Percentiles rank a stretch among this genome's conserved stretches.
Evolutionary conservation across 2,888 invertebrate species (phyloP).

Genomic region (Tetramorium bicarinatum): DNA sequence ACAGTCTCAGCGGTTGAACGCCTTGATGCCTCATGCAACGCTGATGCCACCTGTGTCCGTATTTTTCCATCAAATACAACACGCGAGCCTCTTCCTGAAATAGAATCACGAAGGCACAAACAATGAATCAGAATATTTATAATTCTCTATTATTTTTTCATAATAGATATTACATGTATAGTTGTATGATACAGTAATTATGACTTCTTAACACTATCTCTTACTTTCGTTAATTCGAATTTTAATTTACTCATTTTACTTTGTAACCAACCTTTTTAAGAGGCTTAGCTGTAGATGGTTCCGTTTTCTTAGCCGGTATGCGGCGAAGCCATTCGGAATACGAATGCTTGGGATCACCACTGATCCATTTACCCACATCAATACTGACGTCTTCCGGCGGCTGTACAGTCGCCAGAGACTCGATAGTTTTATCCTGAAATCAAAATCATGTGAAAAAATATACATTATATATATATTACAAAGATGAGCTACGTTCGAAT

Average conservation of each 20-base stretch:
- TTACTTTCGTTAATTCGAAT: background rate
- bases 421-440: conserved; percentile 86
- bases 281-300: conserved; percentile 78
- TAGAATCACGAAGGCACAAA: background rate
- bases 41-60: conserved; percentile 90
- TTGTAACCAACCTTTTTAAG: conserved; percentile 76
- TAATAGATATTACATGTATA: background rate
- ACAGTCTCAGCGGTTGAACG: conserved; percentile 88
- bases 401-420: conserved; percentile 87
- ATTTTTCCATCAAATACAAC: conserved; percentile 92
- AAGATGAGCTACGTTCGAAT: too few species aligned
- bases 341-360: conserved; percentile 90
- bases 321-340: conserved; percentile 91
- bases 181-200: conserved; percentile 37
- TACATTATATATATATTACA: background rate
- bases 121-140: conserved; percentile 32
- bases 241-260: conserved; percentile 56
- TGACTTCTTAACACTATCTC: background rate
- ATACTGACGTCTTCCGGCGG: conserved; percentile 90
- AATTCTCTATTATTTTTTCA: background rate
- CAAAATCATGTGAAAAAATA: background rate
- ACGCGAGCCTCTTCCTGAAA: conserved; percentile 81
- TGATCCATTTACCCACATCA: conserved; percentile 92
- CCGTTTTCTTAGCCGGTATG: conserved; percentile 87
- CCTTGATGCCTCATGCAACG: conserved; percentile 86